Conservation (phyloP, 2,797 vertebrate genomes). For the Chelonia mydas region DNA sequence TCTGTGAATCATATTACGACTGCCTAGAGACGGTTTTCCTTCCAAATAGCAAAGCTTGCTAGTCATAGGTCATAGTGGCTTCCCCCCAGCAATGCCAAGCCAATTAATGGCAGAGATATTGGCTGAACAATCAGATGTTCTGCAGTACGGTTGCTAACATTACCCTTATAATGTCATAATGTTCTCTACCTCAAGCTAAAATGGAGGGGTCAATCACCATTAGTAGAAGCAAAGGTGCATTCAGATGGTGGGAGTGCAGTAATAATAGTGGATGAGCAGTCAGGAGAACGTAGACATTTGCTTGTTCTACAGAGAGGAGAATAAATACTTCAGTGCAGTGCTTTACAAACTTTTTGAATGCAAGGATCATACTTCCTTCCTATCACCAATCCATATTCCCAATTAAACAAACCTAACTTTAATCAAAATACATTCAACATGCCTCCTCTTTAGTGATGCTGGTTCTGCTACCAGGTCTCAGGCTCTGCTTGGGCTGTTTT, state of each 20-base stretch:
- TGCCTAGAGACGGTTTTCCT: neutral
- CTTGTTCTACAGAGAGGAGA: neutral
- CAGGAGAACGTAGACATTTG: too few relatives aligned
- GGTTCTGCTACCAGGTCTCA: neutral
- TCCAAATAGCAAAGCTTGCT: neutral
- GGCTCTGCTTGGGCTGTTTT: neutral
- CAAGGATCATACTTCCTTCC: neutral
- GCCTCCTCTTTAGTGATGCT: neutral
- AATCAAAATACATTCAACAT: neutral
- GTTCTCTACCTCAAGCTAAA: neutral
- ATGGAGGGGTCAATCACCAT: fast-evolving
- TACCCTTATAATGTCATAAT: fast-evolving
- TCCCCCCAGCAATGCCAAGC: neutral
- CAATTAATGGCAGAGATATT: neutral
- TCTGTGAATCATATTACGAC: neutral
- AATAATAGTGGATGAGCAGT: fast-evolving
- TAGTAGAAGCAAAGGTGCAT: neutral
- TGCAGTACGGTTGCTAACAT: fast-evolving
- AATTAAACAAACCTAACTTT: too few relatives aligned
- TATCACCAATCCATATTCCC: neutral
- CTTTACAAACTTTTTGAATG: neutral
- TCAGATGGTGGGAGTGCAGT: fast-evolving
- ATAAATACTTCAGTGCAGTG: neutral
- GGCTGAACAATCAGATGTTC: neutral
- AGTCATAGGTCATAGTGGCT: neutral